A percentile compares a stretch with the other conserved stretches of the same genome.
phyloP scores from a whole-genome alignment of 2,797 vertebrate genomes.

The Spheniscus humboldti region DNA sequence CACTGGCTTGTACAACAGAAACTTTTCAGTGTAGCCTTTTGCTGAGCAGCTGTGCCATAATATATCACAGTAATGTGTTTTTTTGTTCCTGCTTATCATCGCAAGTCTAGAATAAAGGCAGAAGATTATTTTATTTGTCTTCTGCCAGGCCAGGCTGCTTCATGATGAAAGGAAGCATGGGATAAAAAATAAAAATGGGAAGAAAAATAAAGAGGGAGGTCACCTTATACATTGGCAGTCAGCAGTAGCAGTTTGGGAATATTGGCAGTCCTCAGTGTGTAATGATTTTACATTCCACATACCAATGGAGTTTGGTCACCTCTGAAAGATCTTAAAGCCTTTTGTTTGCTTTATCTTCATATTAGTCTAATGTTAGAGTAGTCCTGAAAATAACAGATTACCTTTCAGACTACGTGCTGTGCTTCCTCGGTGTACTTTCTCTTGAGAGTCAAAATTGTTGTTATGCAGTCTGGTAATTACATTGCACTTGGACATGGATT shows the following conservation, averaged over 20 bases:
- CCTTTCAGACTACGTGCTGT: background rate
- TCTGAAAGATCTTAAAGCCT: background rate
- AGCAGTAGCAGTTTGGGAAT: background rate
- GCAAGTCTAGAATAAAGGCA: background rate
- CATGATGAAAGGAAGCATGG: background rate
- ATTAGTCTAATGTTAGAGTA: background rate
- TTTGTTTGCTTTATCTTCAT: constrained; percentile 1
- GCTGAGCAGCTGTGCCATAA: background rate
- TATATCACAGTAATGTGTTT: background rate
- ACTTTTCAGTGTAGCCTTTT: background rate
- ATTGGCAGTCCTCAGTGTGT: background rate
- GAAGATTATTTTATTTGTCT: background rate
- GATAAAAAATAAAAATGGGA: background rate
- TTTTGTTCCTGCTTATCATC: background rate
- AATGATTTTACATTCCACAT: background rate
- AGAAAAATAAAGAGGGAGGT: background rate
- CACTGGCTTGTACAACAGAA: background rate
- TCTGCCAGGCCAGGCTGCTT: background rate
- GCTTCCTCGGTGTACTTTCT: background rate
- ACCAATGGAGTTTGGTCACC: background rate
- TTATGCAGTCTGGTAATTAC: background rate
- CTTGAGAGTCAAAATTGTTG: background rate
- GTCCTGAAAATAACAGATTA: background rate
- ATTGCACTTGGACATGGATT: background rate
- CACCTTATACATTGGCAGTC: background rate